phyloP scores from a whole-genome alignment of 2,797 vertebrate species.

The Sebastes nivosus region DNA sequence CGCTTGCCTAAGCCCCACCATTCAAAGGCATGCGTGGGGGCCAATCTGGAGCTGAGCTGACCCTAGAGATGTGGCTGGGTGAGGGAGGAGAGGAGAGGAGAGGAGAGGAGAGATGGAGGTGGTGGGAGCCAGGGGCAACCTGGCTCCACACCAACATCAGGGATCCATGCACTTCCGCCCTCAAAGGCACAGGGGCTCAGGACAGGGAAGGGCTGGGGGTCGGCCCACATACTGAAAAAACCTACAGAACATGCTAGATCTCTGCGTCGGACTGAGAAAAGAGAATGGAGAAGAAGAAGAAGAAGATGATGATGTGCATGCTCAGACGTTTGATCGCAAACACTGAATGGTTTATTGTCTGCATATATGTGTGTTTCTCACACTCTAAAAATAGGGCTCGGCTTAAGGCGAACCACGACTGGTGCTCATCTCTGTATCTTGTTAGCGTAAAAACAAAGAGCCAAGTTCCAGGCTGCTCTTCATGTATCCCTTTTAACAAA shows the following conservation, averaged over 20 bases:
- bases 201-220: conserved; percentile 51
- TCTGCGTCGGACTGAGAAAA: neutral
- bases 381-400: neutral
- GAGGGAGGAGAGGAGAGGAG: conserved; percentile 31
- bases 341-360: neutral
- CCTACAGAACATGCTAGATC: neutral
- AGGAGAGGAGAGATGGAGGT: conserved; percentile 7
- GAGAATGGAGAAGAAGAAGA: neutral
- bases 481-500: neutral
- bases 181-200: conserved; percentile 57
- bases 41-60: conserved; percentile 83
- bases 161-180: conserved; percentile 65
- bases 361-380: neutral
- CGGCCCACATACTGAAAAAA: conserved; percentile 35
- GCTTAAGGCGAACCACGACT: neutral
- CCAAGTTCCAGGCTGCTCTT: conserved; percentile 8
- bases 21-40: conserved; percentile 84
- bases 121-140: conserved; percentile 58
- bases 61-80: conserved; percentile 75
- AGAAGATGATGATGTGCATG: neutral
- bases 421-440: conserved; percentile 4
- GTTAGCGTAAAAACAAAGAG: conserved; percentile 10
- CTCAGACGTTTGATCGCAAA: neutral
- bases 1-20: conserved; percentile 78
- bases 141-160: conserved; percentile 67